Conservation (phyloP, 2,797 vertebrate species). For the Acanthurus lineatus region DNA sequence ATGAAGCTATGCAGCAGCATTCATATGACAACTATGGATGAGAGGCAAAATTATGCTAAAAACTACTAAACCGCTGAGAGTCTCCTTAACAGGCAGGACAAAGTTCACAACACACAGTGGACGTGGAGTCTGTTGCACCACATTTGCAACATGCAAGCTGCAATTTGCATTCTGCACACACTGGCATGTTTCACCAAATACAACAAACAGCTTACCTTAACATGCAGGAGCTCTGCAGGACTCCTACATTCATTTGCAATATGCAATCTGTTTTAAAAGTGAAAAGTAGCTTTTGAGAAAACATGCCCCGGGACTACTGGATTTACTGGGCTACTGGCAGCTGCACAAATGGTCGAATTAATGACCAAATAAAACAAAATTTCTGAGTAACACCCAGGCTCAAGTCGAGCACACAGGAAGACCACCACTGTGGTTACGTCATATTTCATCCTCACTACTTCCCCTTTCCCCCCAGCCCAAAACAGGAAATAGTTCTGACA, state of each 20-base stretch:
- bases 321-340: constrained; percentile 2
- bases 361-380: constrained; percentile 31
- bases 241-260: not conserved
- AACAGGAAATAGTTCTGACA: constrained; percentile 76
- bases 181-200: not conserved
- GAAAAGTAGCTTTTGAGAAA: constrained; percentile 2
- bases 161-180: not conserved
- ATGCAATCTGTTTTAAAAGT: not conserved
- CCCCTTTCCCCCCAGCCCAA: constrained; percentile 60
- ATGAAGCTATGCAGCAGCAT: not conserved
- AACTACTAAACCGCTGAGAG: not conserved
- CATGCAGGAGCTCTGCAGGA: not conserved
- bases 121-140: not conserved
- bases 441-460: constrained; percentile 68
- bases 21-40: not conserved
- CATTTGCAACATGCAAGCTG: not conserved
- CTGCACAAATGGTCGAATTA: constrained; percentile 21
- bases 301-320: not conserved
- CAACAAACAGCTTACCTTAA: not conserved
- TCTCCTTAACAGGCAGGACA: not conserved
- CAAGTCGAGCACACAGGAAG: constrained; percentile 66
- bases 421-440: constrained; percentile 58
- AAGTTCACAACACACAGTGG: not conserved
- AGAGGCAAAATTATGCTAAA: not conserved
- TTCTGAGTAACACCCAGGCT: constrained; percentile 57